phyloP scores from a whole-genome alignment of 2,113 vertebrate genomes.

The Pelecanoides urinatrix region DNA sequence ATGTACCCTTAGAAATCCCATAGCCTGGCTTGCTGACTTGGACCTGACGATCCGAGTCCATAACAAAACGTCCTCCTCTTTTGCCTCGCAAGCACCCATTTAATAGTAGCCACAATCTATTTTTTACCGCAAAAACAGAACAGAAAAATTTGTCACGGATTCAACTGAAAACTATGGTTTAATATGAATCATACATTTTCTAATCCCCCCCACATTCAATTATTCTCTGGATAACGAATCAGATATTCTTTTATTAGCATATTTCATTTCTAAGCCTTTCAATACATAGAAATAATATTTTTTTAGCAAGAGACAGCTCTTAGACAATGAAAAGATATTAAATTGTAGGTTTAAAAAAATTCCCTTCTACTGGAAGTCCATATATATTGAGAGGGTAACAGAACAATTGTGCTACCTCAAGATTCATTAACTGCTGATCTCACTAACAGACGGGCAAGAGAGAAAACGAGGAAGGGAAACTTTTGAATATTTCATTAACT shows the following conservation, averaged over 20 bases:
- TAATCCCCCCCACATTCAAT: background rate
- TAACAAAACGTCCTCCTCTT: background rate
- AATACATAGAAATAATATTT: slow-evolving; percentile 26
- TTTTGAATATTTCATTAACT: slow-evolving; percentile 37
- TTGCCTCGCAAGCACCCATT: background rate
- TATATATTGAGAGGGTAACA: background rate
- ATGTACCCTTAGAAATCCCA: background rate
- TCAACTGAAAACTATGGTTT: background rate
- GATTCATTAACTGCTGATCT: slow-evolving; percentile 26
- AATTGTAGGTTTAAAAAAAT: slow-evolving; percentile 25
- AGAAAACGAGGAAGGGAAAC: background rate
- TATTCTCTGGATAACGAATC: background rate
- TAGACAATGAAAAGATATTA: slow-evolving; percentile 31
- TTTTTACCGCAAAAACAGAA: background rate
- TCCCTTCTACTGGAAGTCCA: slow-evolving; percentile 7
- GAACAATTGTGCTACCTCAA: background rate
- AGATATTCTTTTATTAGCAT: slow-evolving; percentile 13
- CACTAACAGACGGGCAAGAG: background rate
- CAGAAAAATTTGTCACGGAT: background rate
- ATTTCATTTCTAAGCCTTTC: slow-evolving; percentile 35
- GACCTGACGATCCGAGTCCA: background rate
- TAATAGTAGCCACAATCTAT: background rate
- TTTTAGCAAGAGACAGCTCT: slow-evolving; percentile 12
- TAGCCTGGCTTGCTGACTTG: background rate
- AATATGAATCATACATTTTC: background rate